These are phyloP conservation scores for Tangara arthus DNA, from an alignment of 2,797 vertebrate genomes.

Conservation along the genomic window DNA sequence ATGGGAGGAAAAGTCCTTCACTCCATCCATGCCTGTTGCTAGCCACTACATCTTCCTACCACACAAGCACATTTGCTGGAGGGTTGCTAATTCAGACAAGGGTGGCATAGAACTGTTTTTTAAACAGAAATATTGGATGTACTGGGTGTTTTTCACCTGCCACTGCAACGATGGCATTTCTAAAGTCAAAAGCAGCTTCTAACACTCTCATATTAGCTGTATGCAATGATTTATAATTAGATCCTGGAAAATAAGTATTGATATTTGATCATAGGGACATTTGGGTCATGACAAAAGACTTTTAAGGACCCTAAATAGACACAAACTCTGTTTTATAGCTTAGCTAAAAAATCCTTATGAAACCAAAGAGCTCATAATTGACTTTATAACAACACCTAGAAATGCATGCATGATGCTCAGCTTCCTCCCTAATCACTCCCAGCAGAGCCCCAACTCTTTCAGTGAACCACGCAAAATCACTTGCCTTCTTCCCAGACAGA, in stretches of 20 bases:
- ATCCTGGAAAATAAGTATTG: background rate
- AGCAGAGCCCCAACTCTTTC: background rate
- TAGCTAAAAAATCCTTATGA: background rate
- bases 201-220: background rate
- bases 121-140: background rate
- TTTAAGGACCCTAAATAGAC: background rate
- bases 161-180: background rate
- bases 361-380: background rate
- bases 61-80: background rate
- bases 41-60: background rate
- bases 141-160: background rate
- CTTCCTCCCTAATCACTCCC: background rate
- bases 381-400: background rate
- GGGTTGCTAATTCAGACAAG: background rate
- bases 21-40: background rate
- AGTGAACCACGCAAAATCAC: background rate
- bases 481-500: background rate
- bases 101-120: background rate
- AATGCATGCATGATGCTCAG: background rate
- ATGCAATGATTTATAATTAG: background rate
- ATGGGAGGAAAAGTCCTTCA: background rate
- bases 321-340: background rate
- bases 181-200: background rate
- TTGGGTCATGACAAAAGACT: background rate
- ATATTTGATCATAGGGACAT: background rate